Conservation (phyloP, 2,888 invertebrate species). For the Andrena dorsata region DNA sequence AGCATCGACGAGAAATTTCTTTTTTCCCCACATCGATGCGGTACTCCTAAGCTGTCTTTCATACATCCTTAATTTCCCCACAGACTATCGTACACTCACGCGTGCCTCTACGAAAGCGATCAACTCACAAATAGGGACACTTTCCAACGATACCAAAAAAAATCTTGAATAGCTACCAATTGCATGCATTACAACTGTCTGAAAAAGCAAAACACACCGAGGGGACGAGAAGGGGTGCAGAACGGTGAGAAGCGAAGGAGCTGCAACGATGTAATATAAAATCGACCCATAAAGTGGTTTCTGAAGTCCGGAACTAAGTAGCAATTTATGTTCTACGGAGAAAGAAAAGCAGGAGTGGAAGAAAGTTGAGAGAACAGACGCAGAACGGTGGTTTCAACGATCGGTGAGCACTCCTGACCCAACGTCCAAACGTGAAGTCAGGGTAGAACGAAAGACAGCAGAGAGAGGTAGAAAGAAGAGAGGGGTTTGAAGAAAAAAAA, state of each 20-base stretch:
- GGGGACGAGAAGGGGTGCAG: not conserved
- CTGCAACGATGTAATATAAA: not conserved
- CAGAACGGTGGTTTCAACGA: slow-evolving; percentile 48
- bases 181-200: slow-evolving; percentile 40
- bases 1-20: not conserved
- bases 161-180: slow-evolving; percentile 29
- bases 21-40: not conserved
- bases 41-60: too few relatives aligned
- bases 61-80: not conserved
- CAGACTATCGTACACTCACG: not conserved
- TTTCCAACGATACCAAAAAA: slow-evolving; percentile 10
- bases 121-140: slow-evolving; percentile 11
- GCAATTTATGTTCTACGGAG: not conserved
- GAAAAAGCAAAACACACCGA: slow-evolving; percentile 12
- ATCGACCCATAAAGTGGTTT: slow-evolving; percentile 7
- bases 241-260: not conserved
- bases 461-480: slow-evolving; percentile 14
- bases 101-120: slow-evolving; percentile 1
- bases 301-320: not conserved
- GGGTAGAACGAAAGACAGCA: slow-evolving; percentile 17
- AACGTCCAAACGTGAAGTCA: slow-evolving; percentile 55
- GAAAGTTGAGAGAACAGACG: not conserved
- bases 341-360: not conserved
- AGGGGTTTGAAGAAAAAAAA: slow-evolving; percentile 43
- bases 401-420: slow-evolving; percentile 67